Base-by-base conservation (phyloP, 2,888 invertebrate genomes). In the Oligia fasciuncula region DNA sequence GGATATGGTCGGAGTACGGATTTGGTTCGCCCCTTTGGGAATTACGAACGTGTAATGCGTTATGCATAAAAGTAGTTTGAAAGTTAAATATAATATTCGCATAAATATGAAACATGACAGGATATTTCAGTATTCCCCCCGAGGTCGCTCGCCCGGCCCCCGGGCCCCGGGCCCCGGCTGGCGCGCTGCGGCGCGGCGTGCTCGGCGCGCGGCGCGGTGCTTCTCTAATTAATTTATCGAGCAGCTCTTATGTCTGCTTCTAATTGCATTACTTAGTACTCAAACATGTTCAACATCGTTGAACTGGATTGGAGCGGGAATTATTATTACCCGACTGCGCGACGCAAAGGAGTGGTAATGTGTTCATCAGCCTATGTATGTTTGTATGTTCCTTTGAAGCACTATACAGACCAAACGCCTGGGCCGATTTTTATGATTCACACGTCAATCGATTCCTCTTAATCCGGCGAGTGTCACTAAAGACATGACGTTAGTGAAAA, bases 251-350 rank as follows among this genome's bases (percentile, higher is more conserved):
- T 86, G 83, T 80, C 80, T 85, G 86, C 77, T 73, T 80, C 86
- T 85, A 85, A 86, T 85, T 85, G 86, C 85, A 86, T 85, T n/a
- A n/a, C n/a, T n/a, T 86, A 86, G 72, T 86, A 86, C 81, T 79
- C 80, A 77, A 77, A 83, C 80, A 65, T 73, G 76, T 80, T 86
- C 69, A 77, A 77, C 79, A 71, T 87, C 86, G 77, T 86, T 86
- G 87, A 87, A 84, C 77, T 81, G 60, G 74, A 81, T 77, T 46
- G 87, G 54, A 73, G 71, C 79, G 73, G 54, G 68, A 81, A 76
- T 81, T 77, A 76, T 77, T 84, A 79, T 86, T n/a, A n/a, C n/a
- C n/a, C n/a, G n/a, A n/a, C n/a, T n/a, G n/a, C n/a, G n/a, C n/a
- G n/a, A n/a, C n/a, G n/a, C n/a, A n/a, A n/a, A n/a, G n/a, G n/a